Evolutionary conservation across 2,113 vertebrate genomes (phyloP).

Genomic region (Antennarius striatus): DNA sequence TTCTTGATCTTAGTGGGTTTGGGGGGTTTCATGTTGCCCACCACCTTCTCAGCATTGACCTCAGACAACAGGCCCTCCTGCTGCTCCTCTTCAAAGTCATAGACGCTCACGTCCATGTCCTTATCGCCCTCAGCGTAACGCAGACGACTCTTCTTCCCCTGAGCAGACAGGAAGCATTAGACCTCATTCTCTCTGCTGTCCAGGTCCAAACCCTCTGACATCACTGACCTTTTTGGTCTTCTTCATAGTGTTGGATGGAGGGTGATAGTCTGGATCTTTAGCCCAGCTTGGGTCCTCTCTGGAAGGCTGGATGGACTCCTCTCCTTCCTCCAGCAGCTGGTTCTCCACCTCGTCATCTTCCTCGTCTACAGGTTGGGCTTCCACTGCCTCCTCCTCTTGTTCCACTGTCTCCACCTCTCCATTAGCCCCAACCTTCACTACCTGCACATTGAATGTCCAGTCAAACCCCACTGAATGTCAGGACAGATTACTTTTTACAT

Average conservation of each 20-base stretch:
- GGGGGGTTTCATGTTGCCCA: conserved; percentile 98
- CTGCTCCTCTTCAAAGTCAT: conserved; percentile 98
- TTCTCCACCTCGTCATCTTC: conserved; percentile 69
- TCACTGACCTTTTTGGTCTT: conserved; percentile 72
- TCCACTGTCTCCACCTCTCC: conserved; percentile 98
- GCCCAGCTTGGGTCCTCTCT: conserved; percentile 92
- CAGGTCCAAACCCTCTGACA: too few species aligned
- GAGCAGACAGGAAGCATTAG: conserved; percentile 17
- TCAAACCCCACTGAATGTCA: neutral
- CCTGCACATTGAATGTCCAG: conserved; percentile 59
- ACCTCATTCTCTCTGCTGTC: neutral
- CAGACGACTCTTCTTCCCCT: conserved; percentile 90
- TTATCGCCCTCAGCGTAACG: conserved; percentile 96
- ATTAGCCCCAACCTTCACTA: conserved; percentile 98
- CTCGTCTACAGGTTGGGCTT: conserved; percentile 81
- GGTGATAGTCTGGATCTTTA: conserved; percentile 97
- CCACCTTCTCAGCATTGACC: conserved; percentile 98
- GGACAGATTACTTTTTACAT: too few species aligned
- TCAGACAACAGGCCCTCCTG: conserved; percentile 96
- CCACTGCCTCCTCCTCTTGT: conserved; percentile 84
- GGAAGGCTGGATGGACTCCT: conserved; percentile 59
- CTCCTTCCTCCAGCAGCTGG: conserved; percentile 50
- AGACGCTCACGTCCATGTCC: conserved; percentile 98
- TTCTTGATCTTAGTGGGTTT: conserved; percentile 99
- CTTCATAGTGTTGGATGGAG: conserved; percentile 59